Conservation (phyloP, 2,113 vertebrate genomes). For the Copsychus sechellarum region DNA sequence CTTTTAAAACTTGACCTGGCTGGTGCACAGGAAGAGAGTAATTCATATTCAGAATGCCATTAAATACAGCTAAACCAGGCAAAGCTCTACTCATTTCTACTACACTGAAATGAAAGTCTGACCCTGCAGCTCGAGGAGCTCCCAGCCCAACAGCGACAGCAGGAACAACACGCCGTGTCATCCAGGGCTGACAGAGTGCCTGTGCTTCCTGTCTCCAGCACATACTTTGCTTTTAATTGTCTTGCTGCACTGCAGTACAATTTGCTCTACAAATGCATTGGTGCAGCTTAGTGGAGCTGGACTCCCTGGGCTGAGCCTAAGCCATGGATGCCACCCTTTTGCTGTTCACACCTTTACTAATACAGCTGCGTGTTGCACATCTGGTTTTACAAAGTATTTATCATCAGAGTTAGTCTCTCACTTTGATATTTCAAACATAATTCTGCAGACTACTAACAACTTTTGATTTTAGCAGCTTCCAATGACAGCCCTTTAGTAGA, state of each 20-base stretch:
- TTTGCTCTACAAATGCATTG: neutral
- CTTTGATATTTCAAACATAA: conserved; percentile 30
- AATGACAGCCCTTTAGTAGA: conserved; percentile 47
- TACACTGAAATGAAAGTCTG: neutral
- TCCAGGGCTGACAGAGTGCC: neutral
- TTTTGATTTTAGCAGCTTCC: conserved; percentile 51
- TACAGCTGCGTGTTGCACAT: neutral
- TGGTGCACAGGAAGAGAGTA: neutral
- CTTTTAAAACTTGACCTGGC: neutral
- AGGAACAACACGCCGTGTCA: neutral
- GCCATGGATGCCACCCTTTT: accelerated
- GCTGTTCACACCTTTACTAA: neutral
- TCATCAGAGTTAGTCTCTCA: neutral
- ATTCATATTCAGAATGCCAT: neutral
- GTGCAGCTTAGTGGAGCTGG: neutral
- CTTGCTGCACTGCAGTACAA: neutral
- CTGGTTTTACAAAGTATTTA: neutral
- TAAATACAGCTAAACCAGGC: neutral
- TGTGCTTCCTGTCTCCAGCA: neutral
- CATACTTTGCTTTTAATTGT: neutral
- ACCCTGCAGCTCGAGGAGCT: neutral
- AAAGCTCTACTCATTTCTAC: neutral
- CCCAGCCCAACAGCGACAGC: neutral
- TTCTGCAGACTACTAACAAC: neutral
- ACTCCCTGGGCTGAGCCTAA: neutral